phyloP scores from a whole-genome alignment of 2,113 vertebrate species.

The Rhinogobius similis region DNA sequence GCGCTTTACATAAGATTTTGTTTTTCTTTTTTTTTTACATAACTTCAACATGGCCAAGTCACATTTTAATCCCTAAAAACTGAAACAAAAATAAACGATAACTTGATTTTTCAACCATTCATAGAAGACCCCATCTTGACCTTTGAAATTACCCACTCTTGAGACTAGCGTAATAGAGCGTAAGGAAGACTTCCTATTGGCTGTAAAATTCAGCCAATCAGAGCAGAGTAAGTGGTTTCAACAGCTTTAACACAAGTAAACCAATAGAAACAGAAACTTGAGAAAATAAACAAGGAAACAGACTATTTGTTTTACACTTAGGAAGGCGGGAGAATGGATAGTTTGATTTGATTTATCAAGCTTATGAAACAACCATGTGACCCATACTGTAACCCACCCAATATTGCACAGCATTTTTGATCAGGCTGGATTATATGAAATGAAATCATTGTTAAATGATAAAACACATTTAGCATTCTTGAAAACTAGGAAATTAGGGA shows the following conservation, averaged over 20 bases:
- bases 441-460: too few relatives aligned
- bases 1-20: constrained; percentile 59
- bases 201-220: constrained; percentile 38
- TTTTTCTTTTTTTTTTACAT: constrained; percentile 23
- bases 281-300: background rate
- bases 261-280: background rate
- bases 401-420: too few relatives aligned
- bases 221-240: constrained; percentile 14
- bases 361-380: background rate
- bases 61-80: background rate
- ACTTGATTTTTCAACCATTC: constrained; percentile 4
- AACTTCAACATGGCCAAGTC: constrained; percentile 10
- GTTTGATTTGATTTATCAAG: background rate
- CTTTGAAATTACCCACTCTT: constrained; percentile 31
- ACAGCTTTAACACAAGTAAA: constrained; percentile 36
- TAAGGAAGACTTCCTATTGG: constrained; percentile 42
- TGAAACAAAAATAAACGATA: background rate
- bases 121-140: constrained; percentile 2
- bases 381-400: background rate
- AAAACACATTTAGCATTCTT: too few relatives aligned
- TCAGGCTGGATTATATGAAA: too few relatives aligned
- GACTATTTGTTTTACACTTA: background rate
- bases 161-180: too few relatives aligned
- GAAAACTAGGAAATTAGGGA: background rate
- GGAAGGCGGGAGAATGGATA: background rate